Evolutionary conservation across 2,888 invertebrate species (phyloP).

Genomic region (Anagyrus pseudococci): DNA sequence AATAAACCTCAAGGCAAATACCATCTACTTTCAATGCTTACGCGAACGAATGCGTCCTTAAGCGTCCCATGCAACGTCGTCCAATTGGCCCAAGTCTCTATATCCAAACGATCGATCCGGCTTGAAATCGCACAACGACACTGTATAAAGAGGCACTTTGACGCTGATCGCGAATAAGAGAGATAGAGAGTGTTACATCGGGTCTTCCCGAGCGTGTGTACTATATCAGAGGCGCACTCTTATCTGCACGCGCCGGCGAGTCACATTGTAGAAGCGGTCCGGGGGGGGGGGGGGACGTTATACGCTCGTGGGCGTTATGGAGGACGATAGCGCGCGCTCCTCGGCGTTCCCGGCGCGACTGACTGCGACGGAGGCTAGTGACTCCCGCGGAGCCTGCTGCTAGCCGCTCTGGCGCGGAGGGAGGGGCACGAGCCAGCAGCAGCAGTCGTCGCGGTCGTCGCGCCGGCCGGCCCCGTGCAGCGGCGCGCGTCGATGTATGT

Average conservation of each 20-base stretch:
- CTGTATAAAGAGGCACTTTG: too few species aligned
- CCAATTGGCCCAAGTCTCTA: too few species aligned
- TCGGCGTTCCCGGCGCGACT: conserved; percentile 32
- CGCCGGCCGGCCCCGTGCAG: not conserved
- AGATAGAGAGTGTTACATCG: not conserved
- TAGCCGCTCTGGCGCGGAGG: not conserved
- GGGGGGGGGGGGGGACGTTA: not conserved
- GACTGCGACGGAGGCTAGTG: conserved; percentile 18
- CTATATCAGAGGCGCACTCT: too few species aligned
- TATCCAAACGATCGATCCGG: too few species aligned
- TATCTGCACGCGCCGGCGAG: not conserved
- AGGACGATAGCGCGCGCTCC: conserved; percentile 2
- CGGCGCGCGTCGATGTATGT: not conserved
- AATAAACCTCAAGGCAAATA: too few species aligned
- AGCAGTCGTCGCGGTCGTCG: not conserved
- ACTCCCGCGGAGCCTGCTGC: not conserved
- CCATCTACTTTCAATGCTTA: too few species aligned
- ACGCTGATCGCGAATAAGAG: not conserved
- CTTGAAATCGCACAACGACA: too few species aligned
- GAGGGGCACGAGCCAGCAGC: not conserved
- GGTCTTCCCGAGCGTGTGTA: too few species aligned
- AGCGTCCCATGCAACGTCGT: too few species aligned
- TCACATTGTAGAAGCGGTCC: not conserved
- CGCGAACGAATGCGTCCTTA: too few species aligned
- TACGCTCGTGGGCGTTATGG: not conserved